Percentiles rank a stretch among this genome's conserved stretches.
Evolutionary conservation across 2,888 invertebrate species (phyloP).

Genomic region (Cantharis rufa): DNA sequence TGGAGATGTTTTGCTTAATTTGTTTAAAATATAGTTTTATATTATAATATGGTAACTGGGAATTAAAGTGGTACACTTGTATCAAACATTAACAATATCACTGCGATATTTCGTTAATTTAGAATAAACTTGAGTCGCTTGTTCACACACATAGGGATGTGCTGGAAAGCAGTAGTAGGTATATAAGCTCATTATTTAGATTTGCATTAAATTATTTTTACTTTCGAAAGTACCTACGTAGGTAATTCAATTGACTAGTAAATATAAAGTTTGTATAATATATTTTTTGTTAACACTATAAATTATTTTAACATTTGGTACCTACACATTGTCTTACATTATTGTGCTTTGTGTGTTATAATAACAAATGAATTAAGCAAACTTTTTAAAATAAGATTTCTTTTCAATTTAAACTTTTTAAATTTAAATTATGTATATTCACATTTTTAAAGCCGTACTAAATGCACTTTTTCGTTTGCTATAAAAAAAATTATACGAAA

Average conservation of each 20-base stretch:
- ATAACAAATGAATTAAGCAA: conserved; percentile 29
- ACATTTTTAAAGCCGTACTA: conserved; percentile 16
- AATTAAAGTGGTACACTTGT: conserved; percentile 19
- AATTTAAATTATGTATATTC: conserved; percentile 10
- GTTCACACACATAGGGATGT: conserved; percentile 10
- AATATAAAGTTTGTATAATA: conserved; percentile 41
- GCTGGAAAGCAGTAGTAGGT: conserved; percentile 12
- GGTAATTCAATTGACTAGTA: conserved; percentile 54
- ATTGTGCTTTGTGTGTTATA: conserved; percentile 49
- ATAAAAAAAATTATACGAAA: background rate
- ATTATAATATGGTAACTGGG: conserved; percentile 22
- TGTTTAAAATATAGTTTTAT: conserved; percentile 21
- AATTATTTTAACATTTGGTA: conserved; percentile 46
- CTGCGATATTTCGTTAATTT: conserved; percentile 26
- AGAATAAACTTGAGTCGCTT: conserved; percentile 23
- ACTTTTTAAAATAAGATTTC: conserved; percentile 8
- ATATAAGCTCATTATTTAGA: conserved; percentile 28
- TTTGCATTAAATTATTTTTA: conserved; percentile 28
- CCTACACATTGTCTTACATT: conserved; percentile 56
- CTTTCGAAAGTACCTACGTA: conserved; percentile 40
- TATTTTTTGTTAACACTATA: conserved; percentile 43
- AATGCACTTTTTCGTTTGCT: conserved; percentile 13
- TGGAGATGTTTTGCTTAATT: background rate
- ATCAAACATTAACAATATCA: conserved; percentile 23
- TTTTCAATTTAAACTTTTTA: conserved; percentile 14